phyloP scores from a whole-genome alignment of 2,888 invertebrate species.

The Exephanes ischioxanthus region DNA sequence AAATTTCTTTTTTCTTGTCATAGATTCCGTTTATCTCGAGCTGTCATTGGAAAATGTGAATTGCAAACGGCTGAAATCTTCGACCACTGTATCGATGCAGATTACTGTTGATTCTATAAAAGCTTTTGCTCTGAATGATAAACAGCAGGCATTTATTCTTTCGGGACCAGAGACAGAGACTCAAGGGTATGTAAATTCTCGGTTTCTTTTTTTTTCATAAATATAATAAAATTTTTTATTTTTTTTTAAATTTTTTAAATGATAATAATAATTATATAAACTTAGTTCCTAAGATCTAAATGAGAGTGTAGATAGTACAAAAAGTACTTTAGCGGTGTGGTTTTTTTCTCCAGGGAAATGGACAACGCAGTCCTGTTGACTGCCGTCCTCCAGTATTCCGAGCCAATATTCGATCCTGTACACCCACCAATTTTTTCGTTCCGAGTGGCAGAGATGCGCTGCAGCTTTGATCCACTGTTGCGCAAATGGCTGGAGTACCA shows the following conservation, averaged over 20 bases:
- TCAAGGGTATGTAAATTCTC: conserved; percentile 63
- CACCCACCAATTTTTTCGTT: conserved; percentile 86
- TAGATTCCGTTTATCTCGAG: conserved; percentile 89
- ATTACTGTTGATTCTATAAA: conserved; percentile 84
- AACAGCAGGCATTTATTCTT: conserved; percentile 86
- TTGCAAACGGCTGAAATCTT: conserved; percentile 78
- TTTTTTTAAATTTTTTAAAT: not conserved
- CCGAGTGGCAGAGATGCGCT: conserved; percentile 85
- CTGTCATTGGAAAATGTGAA: conserved; percentile 87
- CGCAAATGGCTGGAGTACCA: conserved; percentile 89
- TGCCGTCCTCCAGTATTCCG: conserved; percentile 83
- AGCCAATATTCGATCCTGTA: conserved; percentile 82
- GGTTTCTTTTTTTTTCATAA: conserved; percentile 1
- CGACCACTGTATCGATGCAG: conserved; percentile 83
- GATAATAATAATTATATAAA: not conserved
- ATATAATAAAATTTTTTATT: not conserved
- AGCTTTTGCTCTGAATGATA: conserved; percentile 86
- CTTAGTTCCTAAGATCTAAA: not conserved
- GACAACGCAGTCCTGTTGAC: conserved; percentile 76
- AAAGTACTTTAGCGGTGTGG: not conserved
- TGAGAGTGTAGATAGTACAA: not conserved
- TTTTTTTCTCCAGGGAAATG: conserved; percentile 50
- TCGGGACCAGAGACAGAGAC: conserved; percentile 86
- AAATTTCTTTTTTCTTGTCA: conserved; percentile 64
- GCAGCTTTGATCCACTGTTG: conserved; percentile 89